Evolutionary conservation across 2,797 vertebrate species (phyloP), one percentile per base, ranked within the genome.

Genomic region (Cheirogaleus major): DNA sequence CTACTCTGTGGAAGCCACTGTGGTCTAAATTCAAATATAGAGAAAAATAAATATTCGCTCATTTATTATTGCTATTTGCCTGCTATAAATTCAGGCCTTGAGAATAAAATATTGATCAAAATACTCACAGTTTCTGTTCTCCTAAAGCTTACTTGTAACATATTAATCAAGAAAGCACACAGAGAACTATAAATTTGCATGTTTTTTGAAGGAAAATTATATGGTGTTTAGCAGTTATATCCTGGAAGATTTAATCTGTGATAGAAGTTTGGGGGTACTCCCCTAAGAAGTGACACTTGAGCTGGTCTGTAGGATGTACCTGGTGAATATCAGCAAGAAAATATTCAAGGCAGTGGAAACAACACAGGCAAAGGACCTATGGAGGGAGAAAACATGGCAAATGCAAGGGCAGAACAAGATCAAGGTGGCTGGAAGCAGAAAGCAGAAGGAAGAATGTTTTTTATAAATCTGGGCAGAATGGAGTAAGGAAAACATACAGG

Each of bases 11-110:
- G 55, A 95, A 43, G 1, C 7, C 20, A 79, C 4, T 43, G 6
- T 38, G 43, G 1, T 59, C 67, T 78, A 86, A 55, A 95, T 80
- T 91, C 23, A 93, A 78, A 88, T 63, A 73, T 18, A 59, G 86
- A 81, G 32, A 32, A 78, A 35, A 61, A 86, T 73, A 78, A 76
- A 52, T 20, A 79, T 55, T 59, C 6, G 65, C 22, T 91, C 5
- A 17, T 78, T 79, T 85, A 69, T 78, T 65, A 69, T 75, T 61
- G 43, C 30, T 45, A 35, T 57, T 27, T 78, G 3, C 13, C 59
- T 57, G 38, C 9, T 9, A 48, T 0, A 73, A 57, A 32, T 14
- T 27, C 30, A 45, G 3, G 9, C 32, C 55, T 61, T 59, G 38
- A 72, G 13, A 81, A 41, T 4, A 10, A 3, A 69, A n/a, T 38